phyloP scores from a whole-genome alignment of 2,113 vertebrate species.

The Copsychus sechellarum region DNA sequence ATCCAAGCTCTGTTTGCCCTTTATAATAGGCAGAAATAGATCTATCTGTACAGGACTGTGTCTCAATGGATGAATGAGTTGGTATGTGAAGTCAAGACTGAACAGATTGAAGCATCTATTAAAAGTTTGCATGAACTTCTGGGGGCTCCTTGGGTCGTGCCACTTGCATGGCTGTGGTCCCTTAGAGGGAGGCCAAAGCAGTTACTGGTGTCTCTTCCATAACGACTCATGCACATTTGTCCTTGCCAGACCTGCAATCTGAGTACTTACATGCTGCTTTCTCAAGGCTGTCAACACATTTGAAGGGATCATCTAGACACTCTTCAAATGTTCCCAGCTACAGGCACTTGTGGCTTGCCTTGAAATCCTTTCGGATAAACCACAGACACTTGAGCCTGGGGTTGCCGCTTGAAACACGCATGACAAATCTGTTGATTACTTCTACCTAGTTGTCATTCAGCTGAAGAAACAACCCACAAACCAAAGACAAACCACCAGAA shows the following conservation, averaged over 20 bases:
- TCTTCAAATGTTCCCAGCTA: background rate
- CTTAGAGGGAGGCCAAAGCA: background rate
- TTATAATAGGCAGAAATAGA: background rate
- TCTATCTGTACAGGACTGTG: background rate
- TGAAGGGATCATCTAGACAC: background rate
- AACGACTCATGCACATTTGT: rapidly evolving
- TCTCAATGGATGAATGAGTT: background rate
- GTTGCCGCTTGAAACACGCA: background rate
- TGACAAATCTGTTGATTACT: background rate
- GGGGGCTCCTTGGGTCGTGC: background rate
- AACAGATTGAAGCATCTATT: background rate
- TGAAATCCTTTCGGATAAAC: background rate
- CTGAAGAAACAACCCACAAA: background rate
- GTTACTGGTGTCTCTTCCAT: rapidly evolving
- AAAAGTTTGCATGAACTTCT: background rate
- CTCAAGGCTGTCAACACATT: background rate
- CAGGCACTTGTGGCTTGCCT: constrained; percentile 5
- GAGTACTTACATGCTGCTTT: background rate
- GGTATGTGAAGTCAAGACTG: background rate
- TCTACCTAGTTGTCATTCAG: background rate
- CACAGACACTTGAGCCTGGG: background rate
- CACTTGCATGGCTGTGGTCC: background rate
- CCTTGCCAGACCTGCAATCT: background rate
- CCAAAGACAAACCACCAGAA: background rate
- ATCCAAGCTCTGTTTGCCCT: background rate